Evolutionary conservation across 2,113 vertebrate genomes (phyloP).

Genomic region (Myiozetetes cayanensis): DNA sequence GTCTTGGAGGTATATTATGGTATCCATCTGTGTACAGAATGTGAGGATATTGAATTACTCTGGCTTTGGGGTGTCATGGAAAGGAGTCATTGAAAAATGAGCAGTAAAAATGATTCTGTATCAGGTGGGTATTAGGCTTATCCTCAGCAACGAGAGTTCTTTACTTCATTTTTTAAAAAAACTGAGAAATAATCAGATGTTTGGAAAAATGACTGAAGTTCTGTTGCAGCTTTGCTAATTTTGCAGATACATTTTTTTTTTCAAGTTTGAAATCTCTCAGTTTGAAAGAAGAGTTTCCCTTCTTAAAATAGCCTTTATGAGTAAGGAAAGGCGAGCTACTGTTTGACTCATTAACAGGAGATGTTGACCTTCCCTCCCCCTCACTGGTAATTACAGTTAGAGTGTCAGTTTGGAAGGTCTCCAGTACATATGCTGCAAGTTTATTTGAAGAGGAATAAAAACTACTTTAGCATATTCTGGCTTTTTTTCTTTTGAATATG

Average conservation of each 20-base stretch:
- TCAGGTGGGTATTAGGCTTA: neutral
- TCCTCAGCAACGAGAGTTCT: neutral
- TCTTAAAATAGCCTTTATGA: slow-evolving; percentile 4
- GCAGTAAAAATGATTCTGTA: neutral
- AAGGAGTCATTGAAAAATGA: neutral
- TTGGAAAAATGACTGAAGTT: neutral
- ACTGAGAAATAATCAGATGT: neutral
- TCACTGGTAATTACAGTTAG: neutral
- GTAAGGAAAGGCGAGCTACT: neutral
- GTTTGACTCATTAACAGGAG: slow-evolving; percentile 28
- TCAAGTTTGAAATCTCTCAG: neutral
- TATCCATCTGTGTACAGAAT: neutral
- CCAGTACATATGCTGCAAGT: neutral
- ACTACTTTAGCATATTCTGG: neutral
- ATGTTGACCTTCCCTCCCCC: slow-evolving; percentile 33
- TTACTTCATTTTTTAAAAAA: neutral
- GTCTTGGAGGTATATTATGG: neutral
- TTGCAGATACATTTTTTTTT: neutral
- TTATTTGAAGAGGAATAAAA: neutral
- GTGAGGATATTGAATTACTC: neutral
- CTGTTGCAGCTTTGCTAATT: neutral
- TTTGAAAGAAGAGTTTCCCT: neutral
- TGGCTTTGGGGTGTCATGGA: neutral
- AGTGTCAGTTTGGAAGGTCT: slow-evolving; percentile 12
- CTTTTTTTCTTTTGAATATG: neutral